Base-by-base conservation (phyloP, 2,113 vertebrate genomes). In the Rhagologus leucostigma region DNA sequence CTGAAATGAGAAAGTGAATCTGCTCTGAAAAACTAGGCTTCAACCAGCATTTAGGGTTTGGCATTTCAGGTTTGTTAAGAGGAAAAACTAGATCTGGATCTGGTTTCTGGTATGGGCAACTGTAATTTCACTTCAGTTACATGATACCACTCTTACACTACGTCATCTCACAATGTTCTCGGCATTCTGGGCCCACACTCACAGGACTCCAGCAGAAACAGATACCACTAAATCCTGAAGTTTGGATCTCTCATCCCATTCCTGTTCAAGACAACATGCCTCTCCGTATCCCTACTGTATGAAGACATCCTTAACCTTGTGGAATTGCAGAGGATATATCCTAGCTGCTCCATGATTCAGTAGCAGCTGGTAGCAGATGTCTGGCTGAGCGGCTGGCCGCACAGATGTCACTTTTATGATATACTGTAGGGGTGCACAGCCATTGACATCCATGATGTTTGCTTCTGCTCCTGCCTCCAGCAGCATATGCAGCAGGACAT, bases 261-360 rank as follows among this genome's bases (percentile, higher is more conserved):
- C 49, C 56, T 68, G n/a, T 32, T 81, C 55, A 73, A 86, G 65
- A 52, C 68, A 83, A 13, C 68, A 63, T 11, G 29, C 62, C 42
- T 84, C 37, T 75, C 59, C 42, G 15, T 7, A 79, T 5, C 47
- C 47, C 39, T 46, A 37, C 35, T 14, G 26, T 15, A 68, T 0
- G 3, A 88, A 93, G n/a, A 9, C 50, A 35, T 19, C 60, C 64
- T 69, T 97, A 94, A 99, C 99, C 99, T 99, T 99, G 86, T 99
- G 99, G 97, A 99, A 99, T 84, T 99, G 99, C 4, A 98, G 98
- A 2, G 99, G 99, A 96, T 99, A 99, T 81, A 99, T 98, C 21
- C 98, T 97, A 2, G 98, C 98, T 14, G 99, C 98, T 17, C 99
- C 99, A 2, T 99, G 96, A 95, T 99, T 99, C 44, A 99, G 97